These are phyloP conservation scores for Triplophysa yarkandensis DNA, from an alignment of 2,797 vertebrate genomes.

Conservation along the genomic window DNA sequence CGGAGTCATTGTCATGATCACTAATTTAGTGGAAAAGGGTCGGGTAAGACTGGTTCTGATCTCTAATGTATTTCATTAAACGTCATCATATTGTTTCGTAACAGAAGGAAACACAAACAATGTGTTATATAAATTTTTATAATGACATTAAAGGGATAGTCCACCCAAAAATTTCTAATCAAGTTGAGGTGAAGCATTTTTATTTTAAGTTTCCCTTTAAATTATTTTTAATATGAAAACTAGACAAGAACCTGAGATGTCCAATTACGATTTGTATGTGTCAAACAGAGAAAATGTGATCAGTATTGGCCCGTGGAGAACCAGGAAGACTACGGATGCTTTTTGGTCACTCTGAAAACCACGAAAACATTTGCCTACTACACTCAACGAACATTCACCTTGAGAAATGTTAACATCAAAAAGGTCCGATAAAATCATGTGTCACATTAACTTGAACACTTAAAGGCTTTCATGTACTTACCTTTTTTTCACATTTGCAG, in stretches of 20 bases:
- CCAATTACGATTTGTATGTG: background rate
- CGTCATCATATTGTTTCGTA: background rate
- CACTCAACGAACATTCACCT: constrained; percentile 85
- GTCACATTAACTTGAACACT: background rate
- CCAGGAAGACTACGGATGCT: constrained; percentile 90
- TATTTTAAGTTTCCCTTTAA: too few species aligned
- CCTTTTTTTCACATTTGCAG: constrained; percentile 63
- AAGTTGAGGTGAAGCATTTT: too few species aligned
- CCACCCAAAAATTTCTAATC: too few species aligned
- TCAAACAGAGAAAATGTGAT: constrained; percentile 91
- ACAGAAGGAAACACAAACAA: background rate
- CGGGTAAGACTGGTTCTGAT: constrained; percentile 73
- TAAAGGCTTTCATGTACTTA: background rate
- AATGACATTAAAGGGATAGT: background rate
- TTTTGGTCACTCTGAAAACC: constrained; percentile 87
- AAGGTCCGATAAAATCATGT: constrained; percentile 9
- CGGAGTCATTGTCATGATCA: constrained; percentile 96
- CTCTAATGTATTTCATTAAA: background rate
- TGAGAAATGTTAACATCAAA: constrained; percentile 87
- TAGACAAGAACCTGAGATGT: too few species aligned
- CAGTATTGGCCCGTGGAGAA: constrained; percentile 94
- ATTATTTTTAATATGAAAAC: too few species aligned
- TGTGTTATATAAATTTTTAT: background rate
- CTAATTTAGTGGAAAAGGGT: constrained; percentile 96
- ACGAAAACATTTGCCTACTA: constrained; percentile 89